Conservation (phyloP, 2,797 vertebrate species). For the Avahi laniger region DNA sequence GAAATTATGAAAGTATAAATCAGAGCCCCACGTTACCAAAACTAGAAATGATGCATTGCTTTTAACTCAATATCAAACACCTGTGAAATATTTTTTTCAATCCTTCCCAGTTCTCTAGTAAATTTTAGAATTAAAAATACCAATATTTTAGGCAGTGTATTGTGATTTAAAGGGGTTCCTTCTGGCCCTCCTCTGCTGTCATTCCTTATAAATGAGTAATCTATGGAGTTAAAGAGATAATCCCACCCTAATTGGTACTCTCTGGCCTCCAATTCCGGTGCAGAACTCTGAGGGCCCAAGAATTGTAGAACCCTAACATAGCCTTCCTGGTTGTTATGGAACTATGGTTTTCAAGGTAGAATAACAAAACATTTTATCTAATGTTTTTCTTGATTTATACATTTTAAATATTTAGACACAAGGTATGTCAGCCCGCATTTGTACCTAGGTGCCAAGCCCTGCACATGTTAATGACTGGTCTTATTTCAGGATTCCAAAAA, state of each 20-base stretch:
- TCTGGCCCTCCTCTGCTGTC: neutral
- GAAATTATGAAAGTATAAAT: neutral
- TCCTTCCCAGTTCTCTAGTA: neutral
- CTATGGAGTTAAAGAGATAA: neutral
- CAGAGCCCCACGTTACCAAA: neutral
- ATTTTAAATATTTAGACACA: neutral
- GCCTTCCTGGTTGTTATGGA: neutral
- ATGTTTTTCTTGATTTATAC: neutral
- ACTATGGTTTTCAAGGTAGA: neutral
- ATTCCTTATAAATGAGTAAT: neutral
- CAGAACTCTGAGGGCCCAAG: neutral
- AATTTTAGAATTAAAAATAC: neutral
- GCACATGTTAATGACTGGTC: neutral
- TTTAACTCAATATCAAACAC: neutral
- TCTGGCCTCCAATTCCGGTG: neutral
- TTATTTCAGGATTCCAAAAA: neutral
- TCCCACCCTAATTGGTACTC: accelerated
- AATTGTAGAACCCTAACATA: neutral
- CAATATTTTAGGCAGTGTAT: neutral
- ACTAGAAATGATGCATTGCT: neutral
- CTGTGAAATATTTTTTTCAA: neutral
- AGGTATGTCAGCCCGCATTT: neutral
- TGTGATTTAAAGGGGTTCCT: neutral
- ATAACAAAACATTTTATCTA: neutral
- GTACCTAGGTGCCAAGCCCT: neutral